phyloP scores from a whole-genome alignment of 2,797 vertebrate species.

The Onychomys torridus region DNA sequence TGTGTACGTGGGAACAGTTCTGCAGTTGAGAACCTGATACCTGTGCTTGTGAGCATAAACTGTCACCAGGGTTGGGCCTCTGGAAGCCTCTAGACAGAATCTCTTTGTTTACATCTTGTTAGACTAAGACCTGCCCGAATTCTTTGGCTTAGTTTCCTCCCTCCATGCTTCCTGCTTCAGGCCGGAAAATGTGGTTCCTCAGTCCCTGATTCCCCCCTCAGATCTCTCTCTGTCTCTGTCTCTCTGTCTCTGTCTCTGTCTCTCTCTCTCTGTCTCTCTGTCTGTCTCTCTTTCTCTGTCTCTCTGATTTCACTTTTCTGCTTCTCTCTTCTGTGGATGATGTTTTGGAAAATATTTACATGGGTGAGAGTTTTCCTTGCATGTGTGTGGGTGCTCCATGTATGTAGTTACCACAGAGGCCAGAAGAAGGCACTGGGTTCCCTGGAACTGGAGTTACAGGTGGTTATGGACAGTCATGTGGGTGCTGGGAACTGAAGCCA shows the following conservation, averaged over 20 bases:
- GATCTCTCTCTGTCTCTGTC: no score
- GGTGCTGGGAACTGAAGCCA: background rate
- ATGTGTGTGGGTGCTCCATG: background rate
- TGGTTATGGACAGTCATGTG: background rate
- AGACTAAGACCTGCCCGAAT: background rate
- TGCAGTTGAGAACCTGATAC: background rate
- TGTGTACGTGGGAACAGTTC: background rate
- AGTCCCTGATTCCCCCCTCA: background rate
- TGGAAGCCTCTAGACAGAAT: background rate
- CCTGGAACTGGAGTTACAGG: background rate
- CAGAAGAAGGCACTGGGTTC: no score
- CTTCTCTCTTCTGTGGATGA: background rate
- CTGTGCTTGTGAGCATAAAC: conserved; percentile 18
- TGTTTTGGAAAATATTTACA: background rate
- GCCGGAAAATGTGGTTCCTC: background rate
- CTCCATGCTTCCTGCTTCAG: background rate
- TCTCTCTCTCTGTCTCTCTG: no score
- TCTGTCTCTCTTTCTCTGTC: no score
- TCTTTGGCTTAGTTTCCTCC: background rate
- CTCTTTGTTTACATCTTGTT: background rate
- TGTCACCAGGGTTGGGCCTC: background rate
- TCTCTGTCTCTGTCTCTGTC: no score
- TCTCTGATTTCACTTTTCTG: conserved; percentile 7
- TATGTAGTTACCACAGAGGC: background rate
- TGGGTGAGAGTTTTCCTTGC: background rate